Evolutionary conservation across 2,797 vertebrate genomes (phyloP).

Genomic region (Pitangus sulphuratus): DNA sequence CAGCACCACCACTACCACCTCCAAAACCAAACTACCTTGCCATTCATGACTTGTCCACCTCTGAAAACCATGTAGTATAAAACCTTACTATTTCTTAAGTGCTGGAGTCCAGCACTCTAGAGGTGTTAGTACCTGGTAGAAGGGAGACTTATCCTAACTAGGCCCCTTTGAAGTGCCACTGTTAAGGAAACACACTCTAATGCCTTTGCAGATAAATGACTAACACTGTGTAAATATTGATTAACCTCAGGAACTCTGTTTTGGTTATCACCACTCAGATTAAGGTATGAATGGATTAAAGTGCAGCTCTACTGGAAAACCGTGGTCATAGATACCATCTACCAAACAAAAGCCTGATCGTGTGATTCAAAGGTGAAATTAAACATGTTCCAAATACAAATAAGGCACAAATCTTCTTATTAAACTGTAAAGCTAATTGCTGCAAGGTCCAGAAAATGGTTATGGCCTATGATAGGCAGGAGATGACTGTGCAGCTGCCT

Average conservation of each 20-base stretch:
- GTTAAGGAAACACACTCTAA: neutral
- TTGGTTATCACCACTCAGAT: neutral
- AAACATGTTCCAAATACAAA: neutral
- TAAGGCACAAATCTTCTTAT: neutral
- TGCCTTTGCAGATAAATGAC: constrained; percentile 7
- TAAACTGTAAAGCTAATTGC: neutral
- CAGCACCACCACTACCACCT: neutral
- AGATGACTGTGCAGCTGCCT: neutral
- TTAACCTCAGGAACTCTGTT: constrained; percentile 18
- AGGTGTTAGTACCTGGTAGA: neutral
- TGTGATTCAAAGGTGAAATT: neutral
- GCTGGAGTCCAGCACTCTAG: neutral
- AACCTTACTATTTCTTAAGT: neutral
- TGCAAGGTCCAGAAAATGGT: neutral
- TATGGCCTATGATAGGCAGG: neutral
- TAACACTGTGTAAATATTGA: constrained; percentile 35
- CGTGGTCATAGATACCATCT: neutral
- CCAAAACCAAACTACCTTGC: neutral
- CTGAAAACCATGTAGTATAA: neutral
- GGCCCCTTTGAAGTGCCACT: constrained; percentile 10
- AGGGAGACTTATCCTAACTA: neutral
- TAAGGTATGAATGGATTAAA: constrained; percentile 7
- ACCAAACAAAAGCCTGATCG: neutral
- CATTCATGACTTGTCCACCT: neutral
- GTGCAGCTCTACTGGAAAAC: neutral